Conservation (phyloP, 2,113 vertebrate genomes). For the Otocyon megalotis region DNA sequence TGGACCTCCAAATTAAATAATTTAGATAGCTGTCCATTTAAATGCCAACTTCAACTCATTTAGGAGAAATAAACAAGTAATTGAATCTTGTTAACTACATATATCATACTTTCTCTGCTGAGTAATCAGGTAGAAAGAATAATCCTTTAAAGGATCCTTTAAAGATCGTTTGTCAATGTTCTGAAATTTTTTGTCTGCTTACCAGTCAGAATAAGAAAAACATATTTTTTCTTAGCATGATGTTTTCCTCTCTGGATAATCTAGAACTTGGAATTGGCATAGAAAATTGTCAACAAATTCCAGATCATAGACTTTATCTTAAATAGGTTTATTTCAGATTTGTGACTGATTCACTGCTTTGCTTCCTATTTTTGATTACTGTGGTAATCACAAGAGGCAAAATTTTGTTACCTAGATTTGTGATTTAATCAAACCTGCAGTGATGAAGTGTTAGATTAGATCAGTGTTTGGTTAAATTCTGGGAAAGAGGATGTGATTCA, state of each 20-base stretch:
- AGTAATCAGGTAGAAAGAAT: background rate
- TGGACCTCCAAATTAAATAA: conserved; percentile 44
- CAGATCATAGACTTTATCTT: background rate
- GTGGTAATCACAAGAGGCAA: conserved; percentile 33
- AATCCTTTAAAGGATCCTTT: conserved; percentile 11
- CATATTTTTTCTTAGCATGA: background rate
- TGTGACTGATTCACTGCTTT: background rate
- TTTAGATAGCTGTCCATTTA: background rate
- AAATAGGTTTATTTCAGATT: conserved; percentile 36
- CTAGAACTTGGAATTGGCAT: background rate
- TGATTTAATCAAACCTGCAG: conserved; percentile 47
- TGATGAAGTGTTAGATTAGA: conserved; percentile 6
- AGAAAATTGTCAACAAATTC: background rate
- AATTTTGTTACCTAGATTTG: conserved; percentile 14
- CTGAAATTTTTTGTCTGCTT: background rate
- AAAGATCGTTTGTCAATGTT: conserved; percentile 22
- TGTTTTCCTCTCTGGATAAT: conserved; percentile 17
- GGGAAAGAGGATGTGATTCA: conserved; percentile 58
- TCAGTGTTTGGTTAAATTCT: conserved; percentile 10
- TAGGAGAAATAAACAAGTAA: conserved; percentile 40
- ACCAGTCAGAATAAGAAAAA: background rate
- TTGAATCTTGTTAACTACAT: background rate
- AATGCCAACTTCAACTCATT: conserved; percentile 27
- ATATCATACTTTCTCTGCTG: conserved; percentile 18
- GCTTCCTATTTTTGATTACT: conserved; percentile 26